Evolutionary conservation across 2,888 invertebrate genomes (phyloP).

Genomic region (Tethea ocularis): DNA sequence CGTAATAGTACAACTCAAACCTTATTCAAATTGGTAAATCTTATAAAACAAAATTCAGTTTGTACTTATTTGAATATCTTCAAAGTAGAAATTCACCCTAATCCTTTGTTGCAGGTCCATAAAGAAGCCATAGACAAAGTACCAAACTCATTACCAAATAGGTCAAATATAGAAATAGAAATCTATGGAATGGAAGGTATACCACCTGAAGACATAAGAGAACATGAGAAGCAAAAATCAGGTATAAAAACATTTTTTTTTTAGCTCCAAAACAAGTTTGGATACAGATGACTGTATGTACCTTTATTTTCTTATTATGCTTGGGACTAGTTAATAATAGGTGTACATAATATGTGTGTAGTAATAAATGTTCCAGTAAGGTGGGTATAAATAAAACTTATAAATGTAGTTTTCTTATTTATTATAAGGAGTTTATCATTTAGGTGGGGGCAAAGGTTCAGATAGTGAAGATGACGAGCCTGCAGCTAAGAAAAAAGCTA

Average conservation of each 20-base stretch:
- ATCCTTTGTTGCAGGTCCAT: slow-evolving; percentile 89
- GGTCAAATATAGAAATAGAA: slow-evolving; percentile 99
- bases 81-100: slow-evolving; percentile 14
- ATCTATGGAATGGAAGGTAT: slow-evolving; percentile 99
- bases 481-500: slow-evolving; percentile 88
- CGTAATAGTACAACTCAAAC: slow-evolving; percentile 54
- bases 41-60: neutral
- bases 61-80: slow-evolving; percentile 13
- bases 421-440: slow-evolving; percentile 32
- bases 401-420: neutral
- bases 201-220: slow-evolving; percentile 96
- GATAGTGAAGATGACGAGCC: slow-evolving; percentile 95
- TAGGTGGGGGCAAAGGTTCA: slow-evolving; percentile 87
- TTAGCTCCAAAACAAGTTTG: slow-evolving; percentile 48
- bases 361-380: slow-evolving; percentile 49
- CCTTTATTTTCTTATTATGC: slow-evolving; percentile 60
- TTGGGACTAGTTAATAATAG: slow-evolving; percentile 60
- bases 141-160: slow-evolving; percentile 98
- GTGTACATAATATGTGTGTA: slow-evolving; percentile 67
- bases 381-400: slow-evolving; percentile 27
- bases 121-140: slow-evolving; percentile 99
- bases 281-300: slow-evolving; percentile 77
- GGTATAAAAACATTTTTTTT: slow-evolving; percentile 69
- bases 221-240: slow-evolving; percentile 95
- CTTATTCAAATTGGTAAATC: slow-evolving; percentile 28